Conservation (phyloP, 2,113 vertebrate genomes). For the Syrmaticus mikado region DNA sequence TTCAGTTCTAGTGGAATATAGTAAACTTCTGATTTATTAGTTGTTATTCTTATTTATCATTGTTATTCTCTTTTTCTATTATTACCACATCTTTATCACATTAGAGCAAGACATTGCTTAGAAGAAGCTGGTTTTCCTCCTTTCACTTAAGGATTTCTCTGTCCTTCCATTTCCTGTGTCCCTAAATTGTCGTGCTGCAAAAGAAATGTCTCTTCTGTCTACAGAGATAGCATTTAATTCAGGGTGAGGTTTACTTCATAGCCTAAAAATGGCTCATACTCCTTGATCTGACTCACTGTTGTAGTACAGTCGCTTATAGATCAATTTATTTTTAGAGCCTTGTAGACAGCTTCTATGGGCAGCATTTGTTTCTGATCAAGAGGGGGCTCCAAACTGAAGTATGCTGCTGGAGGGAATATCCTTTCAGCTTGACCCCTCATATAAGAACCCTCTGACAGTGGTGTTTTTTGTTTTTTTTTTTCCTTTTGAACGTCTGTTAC, state of each 20-base stretch:
- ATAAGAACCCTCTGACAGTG: background rate
- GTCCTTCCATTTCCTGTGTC: background rate
- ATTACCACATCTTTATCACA: background rate
- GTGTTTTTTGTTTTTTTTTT: background rate
- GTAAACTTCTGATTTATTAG: background rate
- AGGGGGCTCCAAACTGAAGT: slow-evolving; percentile 24
- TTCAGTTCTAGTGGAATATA: background rate
- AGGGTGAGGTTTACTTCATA: slow-evolving; percentile 59
- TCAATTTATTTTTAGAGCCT: slow-evolving; percentile 75
- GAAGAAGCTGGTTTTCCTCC: background rate
- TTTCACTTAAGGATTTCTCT: background rate
- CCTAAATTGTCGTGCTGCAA: background rate
- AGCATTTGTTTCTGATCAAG: slow-evolving; percentile 68
- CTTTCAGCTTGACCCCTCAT: slow-evolving; percentile 23
- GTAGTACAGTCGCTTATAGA: slow-evolving; percentile 70
- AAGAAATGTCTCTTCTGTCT: slow-evolving; percentile 6
- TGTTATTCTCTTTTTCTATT: background rate
- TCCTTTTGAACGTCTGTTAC: background rate
- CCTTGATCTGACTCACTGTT: slow-evolving; percentile 73
- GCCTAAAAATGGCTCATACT: slow-evolving; percentile 73
- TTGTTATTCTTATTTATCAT: background rate
- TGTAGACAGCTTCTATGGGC: slow-evolving; percentile 54
- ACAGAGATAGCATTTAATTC: slow-evolving; percentile 38
- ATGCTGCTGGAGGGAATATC: background rate
- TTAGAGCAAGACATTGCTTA: background rate